Conservation (phyloP, 2,113 vertebrate species). For the Psilopsiagon aymara region DNA sequence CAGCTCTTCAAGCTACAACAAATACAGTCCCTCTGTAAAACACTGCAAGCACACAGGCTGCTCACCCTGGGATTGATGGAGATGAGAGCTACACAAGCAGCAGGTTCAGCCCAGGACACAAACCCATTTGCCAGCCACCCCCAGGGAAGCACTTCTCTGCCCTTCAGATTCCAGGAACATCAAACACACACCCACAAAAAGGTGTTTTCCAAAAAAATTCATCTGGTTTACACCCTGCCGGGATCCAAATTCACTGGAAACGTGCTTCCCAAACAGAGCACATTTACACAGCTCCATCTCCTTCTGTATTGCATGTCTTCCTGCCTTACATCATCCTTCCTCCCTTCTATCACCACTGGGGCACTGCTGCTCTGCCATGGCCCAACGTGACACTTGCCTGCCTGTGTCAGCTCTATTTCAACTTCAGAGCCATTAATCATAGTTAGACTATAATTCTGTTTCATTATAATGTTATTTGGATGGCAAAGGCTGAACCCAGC, state of each 20-base stretch:
- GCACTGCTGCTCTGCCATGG: fast-evolving
- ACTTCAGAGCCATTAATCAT: background rate
- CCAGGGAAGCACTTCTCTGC: constrained; percentile 2
- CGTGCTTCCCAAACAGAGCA: background rate
- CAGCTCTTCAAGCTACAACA: background rate
- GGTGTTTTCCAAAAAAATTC: background rate
- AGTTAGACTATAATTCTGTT: background rate
- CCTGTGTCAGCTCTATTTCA: background rate
- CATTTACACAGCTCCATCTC: background rate
- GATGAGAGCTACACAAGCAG: background rate
- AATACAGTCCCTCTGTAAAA: fast-evolving
- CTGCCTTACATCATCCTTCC: background rate
- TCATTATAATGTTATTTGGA: background rate
- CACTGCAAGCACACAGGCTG: background rate
- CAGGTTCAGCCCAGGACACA: constrained; percentile 36
- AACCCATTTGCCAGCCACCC: background rate
- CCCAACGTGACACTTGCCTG: background rate
- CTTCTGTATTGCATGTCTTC: background rate
- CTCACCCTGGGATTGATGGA: background rate
- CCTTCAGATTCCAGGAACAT: background rate
- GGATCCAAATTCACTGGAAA: background rate
- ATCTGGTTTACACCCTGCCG: background rate
- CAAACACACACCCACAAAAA: constrained; percentile 14
- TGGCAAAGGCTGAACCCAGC: background rate
- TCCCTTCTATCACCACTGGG: background rate